Conservation (phyloP, 2,888 invertebrate genomes). For the Ellobium chinense region DNA sequence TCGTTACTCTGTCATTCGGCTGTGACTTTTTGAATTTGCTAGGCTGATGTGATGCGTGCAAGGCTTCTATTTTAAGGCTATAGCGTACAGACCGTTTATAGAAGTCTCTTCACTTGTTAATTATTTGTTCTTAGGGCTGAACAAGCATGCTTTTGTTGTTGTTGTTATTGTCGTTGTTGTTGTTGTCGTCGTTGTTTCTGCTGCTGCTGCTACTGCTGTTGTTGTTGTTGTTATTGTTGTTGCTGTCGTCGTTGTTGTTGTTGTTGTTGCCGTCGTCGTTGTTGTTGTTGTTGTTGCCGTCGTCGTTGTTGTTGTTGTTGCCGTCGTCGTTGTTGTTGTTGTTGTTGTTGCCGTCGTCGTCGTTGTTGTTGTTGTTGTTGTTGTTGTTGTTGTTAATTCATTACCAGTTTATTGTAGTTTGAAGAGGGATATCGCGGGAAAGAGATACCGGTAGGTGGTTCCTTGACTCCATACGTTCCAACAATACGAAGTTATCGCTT, state of each 20-base stretch:
- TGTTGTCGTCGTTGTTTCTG: no score
- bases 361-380: background rate
- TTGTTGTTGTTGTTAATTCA: background rate
- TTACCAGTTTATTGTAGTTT: background rate
- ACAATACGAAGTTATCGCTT: no score
- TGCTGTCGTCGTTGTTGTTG: background rate
- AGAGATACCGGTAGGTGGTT: no score
- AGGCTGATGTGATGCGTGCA: no score
- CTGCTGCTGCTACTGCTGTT: background rate
- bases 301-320: background rate
- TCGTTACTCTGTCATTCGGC: no score
- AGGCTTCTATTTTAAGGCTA: no score
- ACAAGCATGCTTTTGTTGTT: no score
- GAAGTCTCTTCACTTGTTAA: no score
- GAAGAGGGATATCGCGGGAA: no score
- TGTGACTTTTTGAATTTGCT: no score
- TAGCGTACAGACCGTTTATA: no score
- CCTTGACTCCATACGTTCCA: no score
- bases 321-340: background rate
- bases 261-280: background rate
- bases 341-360: background rate
- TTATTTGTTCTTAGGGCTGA: background rate
- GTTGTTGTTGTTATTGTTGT: background rate
- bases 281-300: background rate
- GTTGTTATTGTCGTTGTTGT: background rate